Evolutionary conservation across 2,888 invertebrate species (phyloP), one percentile per base, ranked within the genome.

Genomic region (Athalia rosae): DNA sequence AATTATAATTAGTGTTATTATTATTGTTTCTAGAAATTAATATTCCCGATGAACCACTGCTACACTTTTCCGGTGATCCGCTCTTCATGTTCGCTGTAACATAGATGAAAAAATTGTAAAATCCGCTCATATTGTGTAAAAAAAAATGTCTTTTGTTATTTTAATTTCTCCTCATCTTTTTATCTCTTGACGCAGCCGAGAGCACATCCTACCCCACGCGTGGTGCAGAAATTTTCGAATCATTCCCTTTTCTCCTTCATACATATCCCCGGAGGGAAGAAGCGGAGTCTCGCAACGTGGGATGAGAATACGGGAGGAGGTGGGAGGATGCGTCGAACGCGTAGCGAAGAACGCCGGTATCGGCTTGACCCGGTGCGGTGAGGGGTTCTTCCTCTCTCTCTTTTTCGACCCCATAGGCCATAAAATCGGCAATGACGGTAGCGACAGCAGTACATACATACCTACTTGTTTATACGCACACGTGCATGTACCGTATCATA

Each of bases 41-140:
- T 28, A 66, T n/a, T 43, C 64, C 56, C 62, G 61, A 82, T 77
- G 78, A 79, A 79, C 61, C 83, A 48, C 88, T 86, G 81, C 86
- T 88, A 84, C 89, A 89, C 48, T 87, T 85, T 61, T 87, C 87
- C 80, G 88, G 87, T 63, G 88, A 83, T 45, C 81, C 81, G 79
- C 86, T 84, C 13, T 89, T 89, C 81, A 88, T 79, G 83, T 89
- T 88, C 7, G 89, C 89, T 89, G 85, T 0, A 88, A 89, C 84
- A 86, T 28, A 84, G 67, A 80, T 77, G 48, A 7, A 61, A 15
- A 58, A 13, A 43, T 66, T 48, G 15, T 47, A 11, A 45, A 41
- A 3, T 28, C 8, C 62, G 59, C 13, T 28, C 11, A 13, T 61
- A 13, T 4, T 15, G 13, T 28, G 7, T 15, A 15, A 7, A 59